A percentile compares a stretch with the other conserved stretches of the same genome.
Evolutionary conservation across 2,113 vertebrate genomes (phyloP).

Genomic region (Colossoma macropomum): DNA sequence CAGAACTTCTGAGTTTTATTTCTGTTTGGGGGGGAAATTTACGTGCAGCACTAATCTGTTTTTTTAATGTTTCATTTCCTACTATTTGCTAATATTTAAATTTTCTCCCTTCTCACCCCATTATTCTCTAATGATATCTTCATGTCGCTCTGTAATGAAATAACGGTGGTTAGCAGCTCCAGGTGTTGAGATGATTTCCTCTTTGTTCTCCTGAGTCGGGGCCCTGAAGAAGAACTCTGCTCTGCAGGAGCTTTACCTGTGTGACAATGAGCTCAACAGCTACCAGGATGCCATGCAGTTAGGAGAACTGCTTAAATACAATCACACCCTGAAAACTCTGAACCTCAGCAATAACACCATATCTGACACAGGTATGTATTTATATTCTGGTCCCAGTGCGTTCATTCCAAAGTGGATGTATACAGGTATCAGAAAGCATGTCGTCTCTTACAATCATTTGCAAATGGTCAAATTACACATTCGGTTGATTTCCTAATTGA

Average conservation of each 20-base stretch:
- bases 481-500: too few species aligned
- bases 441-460: too few species aligned
- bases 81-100: not conserved
- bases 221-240: slow-evolving; percentile 72
- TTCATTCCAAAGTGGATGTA: not conserved
- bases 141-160: not conserved
- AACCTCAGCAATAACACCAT: slow-evolving; percentile 74
- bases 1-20: slow-evolving; percentile 11
- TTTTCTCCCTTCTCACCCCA: not conserved
- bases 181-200: slow-evolving; percentile 30
- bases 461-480: too few species aligned
- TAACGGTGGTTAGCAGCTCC: not conserved
- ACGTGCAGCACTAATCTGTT: not conserved
- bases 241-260: slow-evolving; percentile 73
- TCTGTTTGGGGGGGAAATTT: not conserved
- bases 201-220: slow-evolving; percentile 63
- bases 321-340: slow-evolving; percentile 69
- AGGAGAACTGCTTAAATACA: slow-evolving; percentile 75
- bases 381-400: not conserved
- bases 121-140: not conserved
- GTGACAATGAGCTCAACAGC: slow-evolving; percentile 76
- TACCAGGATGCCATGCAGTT: slow-evolving; percentile 80
- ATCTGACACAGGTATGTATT: slow-evolving; percentile 71
- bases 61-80: not conserved
- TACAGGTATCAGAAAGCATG: not conserved